Base-by-base conservation (phyloP, 2,113 vertebrate genomes). In the Archocentrus centrarchus region DNA sequence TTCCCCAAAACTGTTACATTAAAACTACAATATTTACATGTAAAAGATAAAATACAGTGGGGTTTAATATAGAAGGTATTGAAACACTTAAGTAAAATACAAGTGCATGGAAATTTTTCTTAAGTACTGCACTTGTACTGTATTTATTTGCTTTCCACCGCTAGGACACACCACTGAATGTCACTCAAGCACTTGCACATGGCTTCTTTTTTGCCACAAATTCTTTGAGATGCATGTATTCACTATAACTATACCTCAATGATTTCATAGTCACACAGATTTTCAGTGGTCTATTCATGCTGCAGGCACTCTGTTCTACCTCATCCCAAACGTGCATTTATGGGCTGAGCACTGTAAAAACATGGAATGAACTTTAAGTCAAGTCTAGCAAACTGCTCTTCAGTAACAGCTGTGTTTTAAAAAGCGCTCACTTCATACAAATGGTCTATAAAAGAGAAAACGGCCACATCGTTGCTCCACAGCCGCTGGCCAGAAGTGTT, bases 401-500 rank as follows among this genome's bases (percentile, higher is more conserved):
- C 58, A 84, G 50, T 78, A 77, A 53, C 80, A 77, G 86, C 53
- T 50, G 84, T 79, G 68, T 6, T 87, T 68, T 68, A 79, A 84
- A 79, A 83, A 82, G 47, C 44, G 60, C 80, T 84, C 75, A 41
- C 18, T 88, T 87, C 59, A 55, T 81, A 35, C 58, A 80, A 89
- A 88, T 50, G 53, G 57, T 53, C 60, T 59, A 80, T 89, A 78
- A 87, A 81, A 70, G 47, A 59, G 58, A 63, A 80, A 86, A 76
- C 55, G 63, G 77, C 61, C 62, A 75, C 70, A 39, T 86, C 11
- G 59, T 86, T 77, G 30, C 75, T 64, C 59, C 15, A 59, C 73
- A 79, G 76, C 79, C 58, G 30, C 78, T 20, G 41, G 60, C 44
- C 70, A 79, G 68, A 82, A 59, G 59, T 77, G 83, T 87, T 81